Conservation (phyloP, 2,113 vertebrate genomes). For the Globicephala melas region DNA sequence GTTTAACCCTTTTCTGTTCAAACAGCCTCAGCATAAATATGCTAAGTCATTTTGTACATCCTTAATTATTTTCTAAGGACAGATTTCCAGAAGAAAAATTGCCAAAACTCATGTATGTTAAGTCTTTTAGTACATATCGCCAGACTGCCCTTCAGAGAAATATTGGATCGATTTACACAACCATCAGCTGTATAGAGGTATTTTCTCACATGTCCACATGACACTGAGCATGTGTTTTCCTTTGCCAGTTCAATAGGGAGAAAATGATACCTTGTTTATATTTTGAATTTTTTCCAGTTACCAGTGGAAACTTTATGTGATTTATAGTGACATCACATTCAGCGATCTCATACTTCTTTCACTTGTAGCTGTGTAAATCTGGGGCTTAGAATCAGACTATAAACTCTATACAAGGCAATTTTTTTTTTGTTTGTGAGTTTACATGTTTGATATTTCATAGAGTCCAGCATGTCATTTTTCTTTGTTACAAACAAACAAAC, state of each 20-base stretch:
- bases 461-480: background rate
- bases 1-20: background rate
- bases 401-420: background rate
- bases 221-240: background rate
- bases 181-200: background rate
- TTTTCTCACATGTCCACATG: background rate
- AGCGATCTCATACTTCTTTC: background rate
- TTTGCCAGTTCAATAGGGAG: background rate
- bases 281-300: background rate
- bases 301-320: background rate
- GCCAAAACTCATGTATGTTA: background rate
- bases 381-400: background rate
- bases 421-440: background rate
- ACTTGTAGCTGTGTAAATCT: background rate
- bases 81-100: slow-evolving; percentile 28
- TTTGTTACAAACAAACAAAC: background rate
- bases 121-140: background rate
- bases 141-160: background rate
- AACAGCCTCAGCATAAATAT: background rate
- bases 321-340: too few relatives aligned
- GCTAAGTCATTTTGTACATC: background rate
- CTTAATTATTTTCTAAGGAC: slow-evolving; percentile 27
- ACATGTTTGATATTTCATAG: background rate
- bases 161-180: background rate
- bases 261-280: background rate